Conservation (phyloP, 2,888 invertebrate genomes). For the Teleogryllus oceanicus region DNA sequence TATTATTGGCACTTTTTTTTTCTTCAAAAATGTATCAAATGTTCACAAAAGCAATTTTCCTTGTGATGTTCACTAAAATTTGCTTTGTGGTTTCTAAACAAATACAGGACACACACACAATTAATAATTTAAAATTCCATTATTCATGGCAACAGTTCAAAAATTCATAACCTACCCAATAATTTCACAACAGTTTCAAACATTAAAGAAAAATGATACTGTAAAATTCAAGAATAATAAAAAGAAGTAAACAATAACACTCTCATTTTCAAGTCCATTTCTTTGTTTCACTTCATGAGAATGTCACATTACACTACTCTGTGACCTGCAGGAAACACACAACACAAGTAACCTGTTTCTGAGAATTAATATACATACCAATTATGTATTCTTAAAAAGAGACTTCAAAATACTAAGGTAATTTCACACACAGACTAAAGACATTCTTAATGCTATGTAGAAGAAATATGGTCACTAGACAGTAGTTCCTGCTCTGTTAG, state of each 20-base stretch:
- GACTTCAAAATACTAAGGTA: slow-evolving; percentile 6
- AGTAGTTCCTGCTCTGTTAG: neutral
- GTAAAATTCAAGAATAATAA: neutral
- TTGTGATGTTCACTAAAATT: neutral
- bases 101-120: neutral
- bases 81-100: neutral
- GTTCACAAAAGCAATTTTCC: neutral
- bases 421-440: neutral
- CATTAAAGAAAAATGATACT: neutral
- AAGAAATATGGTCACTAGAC: neutral
- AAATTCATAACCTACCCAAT: slow-evolving; percentile 3
- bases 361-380: neutral
- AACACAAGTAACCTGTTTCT: neutral
- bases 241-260: neutral
- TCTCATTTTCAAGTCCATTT: neutral
- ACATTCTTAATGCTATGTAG: neutral
- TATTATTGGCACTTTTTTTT: neutral
- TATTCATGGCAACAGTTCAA: neutral
- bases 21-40: neutral
- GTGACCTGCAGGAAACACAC: neutral
- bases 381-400: slow-evolving; percentile 10
- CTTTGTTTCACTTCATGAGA: neutral
- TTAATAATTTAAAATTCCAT: neutral
- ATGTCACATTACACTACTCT: neutral
- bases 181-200: neutral